Base-by-base conservation (phyloP, 2,113 vertebrate genomes). In the Ictalurus furcatus region DNA sequence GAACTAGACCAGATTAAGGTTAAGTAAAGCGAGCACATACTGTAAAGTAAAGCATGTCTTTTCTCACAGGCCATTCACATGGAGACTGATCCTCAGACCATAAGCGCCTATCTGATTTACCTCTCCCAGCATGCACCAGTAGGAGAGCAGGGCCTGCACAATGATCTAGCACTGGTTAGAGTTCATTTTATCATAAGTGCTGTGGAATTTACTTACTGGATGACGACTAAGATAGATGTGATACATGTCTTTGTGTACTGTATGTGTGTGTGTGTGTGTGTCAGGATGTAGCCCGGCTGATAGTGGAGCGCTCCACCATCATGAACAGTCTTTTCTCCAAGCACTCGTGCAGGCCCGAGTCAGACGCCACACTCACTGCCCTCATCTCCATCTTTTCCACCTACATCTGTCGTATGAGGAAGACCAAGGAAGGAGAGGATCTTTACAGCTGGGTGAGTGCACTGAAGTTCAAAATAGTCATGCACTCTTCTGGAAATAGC, bases 271-370 rank as follows among this genome's bases (percentile, higher is more conserved):
- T 56, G 58, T 58, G 25, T 67, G n/a, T 81, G 61, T 71, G 74
- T 4, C 88, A 99, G 98, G 98, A 99, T 0, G 97, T 99, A 0
- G 98, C 98, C 54, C 94, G 98, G 0, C 96, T 99, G 25, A 98
- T 99, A 0, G 98, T 99, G n/a, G 98, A 99, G 82, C 98, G 98
- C 34, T 99, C 98, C 85, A 99, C 98, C 93, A 98, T 99, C 94
- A 99, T 99, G 98, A 97, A 97, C 87, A 98, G 96, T 93, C 97
- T 99, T 61, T 99, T 99, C 93, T 96, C 97, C 16, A 99, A 97
- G 95, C 97, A 97, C 40, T 96, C 96, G 0, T 97, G 95, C 93
- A 94, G 95, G 9, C 93, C 97, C 0, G 96, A 98, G 89, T 97
- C 98, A 0, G 96, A 99, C 0, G 96, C 97, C 0, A 97, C 99